phyloP scores from a whole-genome alignment of 2,888 invertebrate species.

The Harpalus rubripes region DNA sequence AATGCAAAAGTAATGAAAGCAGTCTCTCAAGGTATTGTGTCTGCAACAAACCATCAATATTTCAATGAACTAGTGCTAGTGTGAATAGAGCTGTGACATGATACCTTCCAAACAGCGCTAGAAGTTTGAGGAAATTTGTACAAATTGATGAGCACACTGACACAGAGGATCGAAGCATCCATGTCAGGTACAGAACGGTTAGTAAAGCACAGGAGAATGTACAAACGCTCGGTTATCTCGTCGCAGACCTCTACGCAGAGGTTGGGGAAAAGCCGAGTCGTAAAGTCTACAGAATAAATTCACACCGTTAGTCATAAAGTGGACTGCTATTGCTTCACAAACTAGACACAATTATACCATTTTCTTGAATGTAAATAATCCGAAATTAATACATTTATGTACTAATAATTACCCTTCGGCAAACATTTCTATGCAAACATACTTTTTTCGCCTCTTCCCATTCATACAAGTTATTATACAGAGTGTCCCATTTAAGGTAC shows the following conservation, averaged over 20 bases:
- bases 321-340: no score
- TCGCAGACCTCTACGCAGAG: constrained; percentile 74
- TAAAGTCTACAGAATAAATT: constrained; percentile 75
- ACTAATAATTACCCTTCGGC: no score
- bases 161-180: constrained; percentile 79
- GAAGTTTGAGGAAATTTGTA: constrained; percentile 82
- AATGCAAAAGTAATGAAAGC: constrained; percentile 83
- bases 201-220: constrained; percentile 74
- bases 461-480: no score
- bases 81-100: background rate
- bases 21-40: constrained; percentile 81
- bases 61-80: background rate
- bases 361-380: no score
- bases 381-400: no score
- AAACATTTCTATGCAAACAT: no score
- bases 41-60: constrained; percentile 73
- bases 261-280: constrained; percentile 75
- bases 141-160: constrained; percentile 83
- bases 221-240: constrained; percentile 75
- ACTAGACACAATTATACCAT: no score
- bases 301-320: background rate
- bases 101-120: constrained; percentile 81
- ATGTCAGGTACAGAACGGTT: constrained; percentile 83
- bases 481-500: no score
- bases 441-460: no score